Conservation (phyloP, 1,140 invertebrate species). For the Macrobrachium nipponense region DNA sequence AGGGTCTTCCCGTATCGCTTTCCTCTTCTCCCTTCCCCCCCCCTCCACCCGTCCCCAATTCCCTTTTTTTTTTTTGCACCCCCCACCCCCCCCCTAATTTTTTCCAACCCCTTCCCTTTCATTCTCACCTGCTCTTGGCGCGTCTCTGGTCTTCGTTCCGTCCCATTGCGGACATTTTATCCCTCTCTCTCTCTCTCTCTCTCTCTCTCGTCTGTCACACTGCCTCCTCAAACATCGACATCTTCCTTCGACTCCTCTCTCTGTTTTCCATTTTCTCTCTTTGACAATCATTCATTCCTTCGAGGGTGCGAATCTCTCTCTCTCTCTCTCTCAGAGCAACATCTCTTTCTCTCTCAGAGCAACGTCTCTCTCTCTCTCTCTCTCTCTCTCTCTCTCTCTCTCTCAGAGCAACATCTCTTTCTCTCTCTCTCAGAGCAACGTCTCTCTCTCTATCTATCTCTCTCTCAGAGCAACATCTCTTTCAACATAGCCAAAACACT, state of each 20-base stretch:
- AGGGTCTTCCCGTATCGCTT: background rate
- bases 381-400: background rate
- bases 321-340: background rate
- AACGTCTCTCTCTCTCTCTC: background rate
- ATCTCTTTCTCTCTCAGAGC: background rate
- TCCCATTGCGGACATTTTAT: background rate
- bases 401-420: too few relatives aligned
- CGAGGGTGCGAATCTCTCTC: background rate
- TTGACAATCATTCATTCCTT: background rate
- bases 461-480: too few relatives aligned
- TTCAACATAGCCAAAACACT: too few relatives aligned
- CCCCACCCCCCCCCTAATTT: too few relatives aligned
- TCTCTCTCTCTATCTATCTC: background rate
- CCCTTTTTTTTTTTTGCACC: background rate
- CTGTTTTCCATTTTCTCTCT: background rate
- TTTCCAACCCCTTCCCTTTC: conserved; percentile 3
- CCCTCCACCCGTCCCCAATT: background rate
- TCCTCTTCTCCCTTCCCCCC: background rate
- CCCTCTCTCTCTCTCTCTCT: background rate
- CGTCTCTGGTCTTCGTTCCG: background rate
- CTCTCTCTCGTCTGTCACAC: background rate
- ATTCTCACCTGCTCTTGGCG: conserved; percentile 6
- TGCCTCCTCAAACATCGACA: background rate
- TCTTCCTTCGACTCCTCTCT: background rate
- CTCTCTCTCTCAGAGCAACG: too few relatives aligned